Conservation (phyloP, 2,797 vertebrate genomes). For the Falco rusticolus region DNA sequence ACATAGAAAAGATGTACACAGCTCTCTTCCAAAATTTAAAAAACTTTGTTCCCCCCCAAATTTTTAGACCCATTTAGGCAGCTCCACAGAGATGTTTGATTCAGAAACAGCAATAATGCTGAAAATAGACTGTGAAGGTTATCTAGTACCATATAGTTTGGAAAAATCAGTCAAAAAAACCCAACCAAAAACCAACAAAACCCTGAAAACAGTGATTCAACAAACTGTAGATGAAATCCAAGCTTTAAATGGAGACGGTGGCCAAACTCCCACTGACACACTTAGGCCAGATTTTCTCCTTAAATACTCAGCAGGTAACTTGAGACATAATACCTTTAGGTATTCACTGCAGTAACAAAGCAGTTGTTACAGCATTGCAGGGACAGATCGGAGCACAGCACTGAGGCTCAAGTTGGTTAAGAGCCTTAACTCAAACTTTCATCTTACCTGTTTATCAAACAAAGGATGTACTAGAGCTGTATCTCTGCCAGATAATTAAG, state of each 20-base stretch:
- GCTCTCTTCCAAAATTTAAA: background rate
- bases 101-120: background rate
- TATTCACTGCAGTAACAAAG: background rate
- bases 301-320: background rate
- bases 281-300: background rate
- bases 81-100: background rate
- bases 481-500: background rate
- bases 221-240: background rate
- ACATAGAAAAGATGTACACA: background rate
- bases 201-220: background rate
- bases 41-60: background rate
- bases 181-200: background rate
- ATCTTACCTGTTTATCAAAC: background rate
- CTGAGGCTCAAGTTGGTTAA: background rate
- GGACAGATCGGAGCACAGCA: background rate
- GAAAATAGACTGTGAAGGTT: background rate
- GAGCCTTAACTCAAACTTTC: background rate
- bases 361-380: background rate
- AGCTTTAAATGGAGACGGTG: background rate
- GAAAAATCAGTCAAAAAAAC: background rate
- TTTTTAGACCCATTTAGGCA: background rate
- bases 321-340: background rate
- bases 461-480: background rate
- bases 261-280: background rate
- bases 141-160: background rate